Evolutionary conservation across 2,797 vertebrate genomes (phyloP), one percentile per base, ranked within the genome.

Genomic region (Rhadinocentrus ornatus): DNA sequence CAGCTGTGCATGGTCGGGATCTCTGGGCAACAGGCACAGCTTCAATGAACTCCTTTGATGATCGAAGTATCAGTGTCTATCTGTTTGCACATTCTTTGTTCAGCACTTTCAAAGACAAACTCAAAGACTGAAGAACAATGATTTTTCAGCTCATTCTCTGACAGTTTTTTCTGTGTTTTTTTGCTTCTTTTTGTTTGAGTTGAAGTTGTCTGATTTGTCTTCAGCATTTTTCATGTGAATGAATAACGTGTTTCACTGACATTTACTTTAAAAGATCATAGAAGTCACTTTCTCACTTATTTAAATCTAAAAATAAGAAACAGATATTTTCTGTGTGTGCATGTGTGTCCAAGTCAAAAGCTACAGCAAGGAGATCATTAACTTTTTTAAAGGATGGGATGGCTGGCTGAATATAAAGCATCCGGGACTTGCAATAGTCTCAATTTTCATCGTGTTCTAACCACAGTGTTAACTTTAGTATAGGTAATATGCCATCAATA

Each of bases 1-100:
- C 16, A 56, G 74, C 37, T 55, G 64, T 52, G 66, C 20, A 3
- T 81, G 66, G 58, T 68, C 12, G 1, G 22, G 52, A 37, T 18
- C 24, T 68, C 41, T 15, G 20, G 67, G 64, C 70, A 61, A 67
- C 52, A 69, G 37, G 31, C 73, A 41, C 46, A 48, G 69, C 57
- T 44, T 83, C 67, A 63, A 18, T 76, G 52, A 79, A 77, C 56
- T 67, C 24, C 71, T 73, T 77, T 67, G 63, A 64, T 69, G 56
- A 82, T 85, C 41, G 34, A 53, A 83, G 77, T 75, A 75, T 83
- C 61, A 10, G 50, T 34, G 31, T 73, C 78, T 77, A 34, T 76
- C 46, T 84, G 63, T 84, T 59, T 66, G 60, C 67, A 58, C 20
- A 2, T 24, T 78, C 62, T 81, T 67, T 80, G 54, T 78, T 68